phyloP scores from a whole-genome alignment of 2,797 vertebrate genomes.

The Vipera ursinii region DNA sequence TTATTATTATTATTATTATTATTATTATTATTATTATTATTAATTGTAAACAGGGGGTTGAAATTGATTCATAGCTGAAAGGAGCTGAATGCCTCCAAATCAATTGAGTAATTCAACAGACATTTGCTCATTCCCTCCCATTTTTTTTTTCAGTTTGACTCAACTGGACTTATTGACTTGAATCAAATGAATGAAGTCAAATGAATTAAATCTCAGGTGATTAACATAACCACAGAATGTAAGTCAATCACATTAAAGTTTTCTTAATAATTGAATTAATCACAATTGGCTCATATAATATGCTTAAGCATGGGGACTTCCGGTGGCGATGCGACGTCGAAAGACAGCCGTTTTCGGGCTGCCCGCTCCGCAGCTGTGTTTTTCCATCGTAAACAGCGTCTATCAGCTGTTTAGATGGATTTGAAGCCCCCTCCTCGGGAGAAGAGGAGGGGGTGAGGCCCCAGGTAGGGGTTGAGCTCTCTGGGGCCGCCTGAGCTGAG shows the following conservation, averaged over 20 bases:
- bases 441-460: too few relatives aligned
- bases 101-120: background rate
- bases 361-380: too few relatives aligned
- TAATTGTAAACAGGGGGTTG: background rate
- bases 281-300: background rate
- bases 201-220: too few relatives aligned
- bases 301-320: background rate
- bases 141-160: background rate
- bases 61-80: background rate
- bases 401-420: too few relatives aligned
- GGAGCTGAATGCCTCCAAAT: background rate
- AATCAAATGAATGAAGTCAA: background rate
- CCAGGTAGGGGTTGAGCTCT: too few relatives aligned
- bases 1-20: too few relatives aligned
- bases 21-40: too few relatives aligned
- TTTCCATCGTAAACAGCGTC: too few relatives aligned
- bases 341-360: too few relatives aligned
- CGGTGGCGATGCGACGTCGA: too few relatives aligned
- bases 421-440: too few relatives aligned
- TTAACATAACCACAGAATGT: background rate
- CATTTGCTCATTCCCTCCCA: background rate
- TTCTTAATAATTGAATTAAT: background rate
- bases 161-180: background rate
- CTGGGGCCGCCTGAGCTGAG: too few relatives aligned
- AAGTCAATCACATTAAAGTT: background rate